Base-by-base conservation (phyloP, 2,888 invertebrate genomes). In the Drosophila nr. perissopoda region DNA sequence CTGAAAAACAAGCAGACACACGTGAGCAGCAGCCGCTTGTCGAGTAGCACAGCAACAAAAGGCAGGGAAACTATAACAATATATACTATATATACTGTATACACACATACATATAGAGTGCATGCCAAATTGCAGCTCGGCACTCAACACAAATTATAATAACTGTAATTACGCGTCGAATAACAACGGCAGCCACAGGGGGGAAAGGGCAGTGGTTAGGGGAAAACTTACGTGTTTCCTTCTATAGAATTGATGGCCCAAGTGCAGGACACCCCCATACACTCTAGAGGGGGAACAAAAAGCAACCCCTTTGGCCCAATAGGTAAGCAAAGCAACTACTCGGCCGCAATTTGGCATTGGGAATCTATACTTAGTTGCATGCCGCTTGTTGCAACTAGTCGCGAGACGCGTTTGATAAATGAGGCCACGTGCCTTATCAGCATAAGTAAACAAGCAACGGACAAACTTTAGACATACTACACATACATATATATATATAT, bases 351-450 rank as follows among this genome's bases (percentile, higher is more conserved):
- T 77, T 69, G 73, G 77, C 73, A 73, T 77, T 31, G 68, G 83
- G 69, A 58, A 83, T 74, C 72, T 75, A 66, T 64, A 77, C 36
- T 65, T 80, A 82, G 83, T 87, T 87, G 88, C 88, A 83, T 85
- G 87, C 74, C 68, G 75, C 79, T 78, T 74, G 78, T 73, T 80
- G 82, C 80, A 82, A 82, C 85, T 81, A 80, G 83, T 79, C 69
- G 82, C 79, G 70, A 34, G 69, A 49, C 70, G 83, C 80, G 73
- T 66, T 87, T 91, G 90, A 91, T 89, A 92, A 92, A 91, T 90
- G 92, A 90, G 90, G 92, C 89, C 91, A 92, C 91, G 92, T 91
- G 92, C 87, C 91, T 91, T 91, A 91, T 92, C 91, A 80, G 74
- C 72, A 56, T 73, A 69, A 70, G 79, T 73, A 82, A 86, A 84